Conservation (phyloP, 35 echinoderm and acorn worm genomes). For the Ophiothrix spiculata region DNA sequence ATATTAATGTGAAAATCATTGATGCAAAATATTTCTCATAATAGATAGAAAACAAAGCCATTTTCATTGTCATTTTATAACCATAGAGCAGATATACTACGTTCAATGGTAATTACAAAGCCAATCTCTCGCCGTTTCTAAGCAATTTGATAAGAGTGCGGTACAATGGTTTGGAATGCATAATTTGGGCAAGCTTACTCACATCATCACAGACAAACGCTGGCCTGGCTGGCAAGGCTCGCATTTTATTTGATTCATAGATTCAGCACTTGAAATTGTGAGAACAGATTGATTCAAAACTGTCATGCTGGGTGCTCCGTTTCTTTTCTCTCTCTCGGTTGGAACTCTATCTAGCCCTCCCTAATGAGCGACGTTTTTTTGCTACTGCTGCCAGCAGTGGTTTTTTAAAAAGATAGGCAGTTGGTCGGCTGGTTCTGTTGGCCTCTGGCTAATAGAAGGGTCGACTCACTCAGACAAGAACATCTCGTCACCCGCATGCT, state of each 20-base stretch:
- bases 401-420: constrained; percentile 3
- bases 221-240: background rate
- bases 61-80: background rate
- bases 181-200: constrained; percentile 2
- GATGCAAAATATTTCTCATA: background rate
- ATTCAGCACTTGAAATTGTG: too few species aligned
- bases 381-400: too few species aligned
- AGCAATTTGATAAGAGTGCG: background rate
- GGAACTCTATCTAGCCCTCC: background rate
- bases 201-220: too few species aligned
- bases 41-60: background rate
- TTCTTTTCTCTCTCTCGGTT: background rate
- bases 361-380: background rate
- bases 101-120: background rate
- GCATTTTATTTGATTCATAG: too few species aligned
- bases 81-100: background rate
- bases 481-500: background rate
- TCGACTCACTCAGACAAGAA: background rate
- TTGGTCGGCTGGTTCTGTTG: background rate
- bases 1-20: too few species aligned
- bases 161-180: background rate
- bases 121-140: background rate
- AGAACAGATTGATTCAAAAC: background rate
- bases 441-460: constrained; percentile 2
- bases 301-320: too few species aligned